A percentile compares a stretch with the other conserved stretches of the same genome.
Evolutionary conservation across 2,113 vertebrate genomes (phyloP).

Genomic region (Oreamnos americanus): DNA sequence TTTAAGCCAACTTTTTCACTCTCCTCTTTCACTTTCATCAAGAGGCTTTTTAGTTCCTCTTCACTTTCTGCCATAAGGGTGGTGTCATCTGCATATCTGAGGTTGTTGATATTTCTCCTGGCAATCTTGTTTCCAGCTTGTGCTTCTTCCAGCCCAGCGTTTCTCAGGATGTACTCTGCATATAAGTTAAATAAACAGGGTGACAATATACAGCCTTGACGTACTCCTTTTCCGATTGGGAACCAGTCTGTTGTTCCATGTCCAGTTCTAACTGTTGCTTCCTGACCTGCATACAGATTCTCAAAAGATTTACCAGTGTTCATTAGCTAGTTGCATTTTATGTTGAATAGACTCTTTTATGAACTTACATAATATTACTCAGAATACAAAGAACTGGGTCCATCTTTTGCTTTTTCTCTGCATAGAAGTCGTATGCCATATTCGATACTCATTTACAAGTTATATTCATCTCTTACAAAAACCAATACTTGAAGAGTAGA

Average conservation of each 20-base stretch:
- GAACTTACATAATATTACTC: background rate
- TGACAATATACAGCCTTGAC: background rate
- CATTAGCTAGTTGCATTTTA: background rate
- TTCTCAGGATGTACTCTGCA: background rate
- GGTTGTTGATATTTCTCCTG: background rate
- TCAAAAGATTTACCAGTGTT: background rate
- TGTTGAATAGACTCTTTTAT: background rate
- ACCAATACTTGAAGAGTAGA: background rate
- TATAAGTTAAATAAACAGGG: background rate
- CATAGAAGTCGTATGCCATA: background rate
- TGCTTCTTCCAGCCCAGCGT: accelerated
- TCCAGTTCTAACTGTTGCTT: background rate
- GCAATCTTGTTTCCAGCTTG: background rate
- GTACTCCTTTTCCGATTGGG: background rate
- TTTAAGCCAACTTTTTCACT: background rate
- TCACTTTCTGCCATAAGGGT: background rate
- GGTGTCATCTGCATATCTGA: background rate
- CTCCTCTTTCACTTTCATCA: background rate
- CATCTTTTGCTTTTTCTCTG: background rate
- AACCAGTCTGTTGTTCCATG: background rate
- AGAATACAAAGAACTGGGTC: background rate
- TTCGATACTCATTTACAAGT: background rate
- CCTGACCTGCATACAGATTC: background rate
- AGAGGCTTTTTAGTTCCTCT: background rate
- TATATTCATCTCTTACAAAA: background rate